Percentiles rank a stretch among this genome's conserved stretches.
Evolutionary conservation across 2,113 vertebrate genomes (phyloP).

Genomic region (Nanorana parkeri): DNA sequence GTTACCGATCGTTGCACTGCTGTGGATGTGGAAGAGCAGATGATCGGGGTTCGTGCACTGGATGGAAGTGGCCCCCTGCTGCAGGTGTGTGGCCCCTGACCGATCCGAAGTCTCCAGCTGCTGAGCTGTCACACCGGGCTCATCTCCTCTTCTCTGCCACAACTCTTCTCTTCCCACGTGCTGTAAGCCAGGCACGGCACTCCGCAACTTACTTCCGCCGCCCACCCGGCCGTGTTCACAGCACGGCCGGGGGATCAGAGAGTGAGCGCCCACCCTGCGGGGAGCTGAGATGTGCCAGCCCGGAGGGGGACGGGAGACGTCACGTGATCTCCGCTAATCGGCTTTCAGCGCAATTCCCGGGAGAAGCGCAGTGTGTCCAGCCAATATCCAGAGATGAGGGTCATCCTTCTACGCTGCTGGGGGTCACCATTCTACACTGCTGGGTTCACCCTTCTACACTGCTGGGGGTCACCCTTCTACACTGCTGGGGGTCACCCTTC

Average conservation of each 20-base stretch:
- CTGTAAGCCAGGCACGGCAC: too few species aligned
- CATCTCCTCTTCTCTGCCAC: background rate
- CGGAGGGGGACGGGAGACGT: conserved; percentile 78
- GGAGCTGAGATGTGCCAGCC: conserved; percentile 56
- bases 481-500: too few species aligned
- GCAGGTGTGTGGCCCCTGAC: background rate
- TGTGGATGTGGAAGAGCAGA: too few species aligned
- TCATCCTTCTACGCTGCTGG: background rate
- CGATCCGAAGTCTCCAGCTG: background rate
- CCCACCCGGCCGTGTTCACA: conserved; percentile 21
- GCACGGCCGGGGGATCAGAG: conserved; percentile 21
- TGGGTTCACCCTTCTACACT: too few species aligned
- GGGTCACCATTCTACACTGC: background rate
- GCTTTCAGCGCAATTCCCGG: conserved; percentile 83
- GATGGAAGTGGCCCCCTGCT: background rate
- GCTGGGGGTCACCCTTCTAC: too few species aligned
- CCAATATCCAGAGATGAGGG: too few species aligned
- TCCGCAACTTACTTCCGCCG: conserved; percentile 30
- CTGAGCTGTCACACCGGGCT: background rate
- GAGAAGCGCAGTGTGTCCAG: conserved; percentile 68
- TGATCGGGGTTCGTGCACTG: too few species aligned
- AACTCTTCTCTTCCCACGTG: conserved; percentile 36
- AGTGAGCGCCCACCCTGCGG: background rate
- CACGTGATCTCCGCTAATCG: conserved; percentile 81
- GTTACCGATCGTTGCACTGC: too few species aligned